A percentile compares a stretch with the other conserved stretches of the same genome.
Conservation (phyloP, 2,888 invertebrate species). For the Thymelicus lineola region DNA sequence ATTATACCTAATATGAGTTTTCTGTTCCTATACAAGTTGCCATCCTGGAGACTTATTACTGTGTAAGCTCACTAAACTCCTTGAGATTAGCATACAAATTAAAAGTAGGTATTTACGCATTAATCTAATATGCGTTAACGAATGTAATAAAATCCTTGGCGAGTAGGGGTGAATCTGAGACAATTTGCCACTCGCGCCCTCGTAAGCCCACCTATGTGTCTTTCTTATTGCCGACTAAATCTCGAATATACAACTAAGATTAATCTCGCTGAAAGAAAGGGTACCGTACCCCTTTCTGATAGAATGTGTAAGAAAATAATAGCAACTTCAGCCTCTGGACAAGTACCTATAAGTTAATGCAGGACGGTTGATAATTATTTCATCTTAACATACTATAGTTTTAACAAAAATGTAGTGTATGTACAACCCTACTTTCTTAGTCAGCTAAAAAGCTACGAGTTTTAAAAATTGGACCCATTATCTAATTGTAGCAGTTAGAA, state of each 20-base stretch:
- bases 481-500: too few relatives aligned
- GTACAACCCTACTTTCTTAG: too few relatives aligned
- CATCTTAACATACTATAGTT: too few relatives aligned
- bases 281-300: slow-evolving; percentile 68
- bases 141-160: slow-evolving; percentile 80
- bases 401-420: too few relatives aligned
- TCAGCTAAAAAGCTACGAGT: too few relatives aligned
- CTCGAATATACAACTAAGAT: slow-evolving; percentile 84
- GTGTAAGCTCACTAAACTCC: slow-evolving; percentile 47
- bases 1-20: too few relatives aligned
- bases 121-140: slow-evolving; percentile 82
- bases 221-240: slow-evolving; percentile 84
- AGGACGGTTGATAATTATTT: too few relatives aligned
- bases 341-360: too few relatives aligned
- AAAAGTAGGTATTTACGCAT: slow-evolving; percentile 65
- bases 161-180: slow-evolving; percentile 77
- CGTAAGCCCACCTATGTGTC: slow-evolving; percentile 83
- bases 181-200: slow-evolving; percentile 79
- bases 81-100: slow-evolving; percentile 71
- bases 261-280: slow-evolving; percentile 83
- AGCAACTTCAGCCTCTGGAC: slow-evolving; percentile 1
- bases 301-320: slow-evolving; percentile 17
- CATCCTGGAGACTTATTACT: not conserved
- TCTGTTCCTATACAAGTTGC: too few relatives aligned
- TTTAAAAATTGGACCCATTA: too few relatives aligned